phyloP scores from a whole-genome alignment of 2,797 vertebrate species.

The Tenualosa thibaudeaui region DNA sequence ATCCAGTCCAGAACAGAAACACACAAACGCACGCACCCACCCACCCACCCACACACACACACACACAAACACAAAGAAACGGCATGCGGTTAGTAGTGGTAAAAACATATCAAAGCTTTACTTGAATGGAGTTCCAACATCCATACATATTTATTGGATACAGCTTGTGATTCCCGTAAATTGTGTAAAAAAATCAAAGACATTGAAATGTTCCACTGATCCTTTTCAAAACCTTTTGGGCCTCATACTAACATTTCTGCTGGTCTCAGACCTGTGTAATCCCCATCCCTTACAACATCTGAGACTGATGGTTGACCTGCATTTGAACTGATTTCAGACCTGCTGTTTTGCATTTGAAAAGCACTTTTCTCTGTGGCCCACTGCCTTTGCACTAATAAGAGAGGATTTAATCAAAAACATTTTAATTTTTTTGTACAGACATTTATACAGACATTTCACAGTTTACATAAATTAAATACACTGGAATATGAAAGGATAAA shows the following conservation, averaged over 20 bases:
- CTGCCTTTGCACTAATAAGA: neutral
- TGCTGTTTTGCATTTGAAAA: slow-evolving; percentile 4
- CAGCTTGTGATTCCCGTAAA: slow-evolving; percentile 61
- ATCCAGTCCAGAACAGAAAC: neutral
- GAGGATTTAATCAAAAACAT: slow-evolving; percentile 25
- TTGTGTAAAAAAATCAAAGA: slow-evolving; percentile 22
- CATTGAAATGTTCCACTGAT: neutral
- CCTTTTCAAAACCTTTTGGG: neutral
- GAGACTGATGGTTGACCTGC: neutral
- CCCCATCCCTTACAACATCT: neutral
- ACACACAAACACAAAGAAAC: slow-evolving; percentile 25
- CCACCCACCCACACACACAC: neutral
- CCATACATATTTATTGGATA: slow-evolving; percentile 37
- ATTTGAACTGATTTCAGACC: neutral
- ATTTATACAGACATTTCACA: slow-evolving; percentile 65
- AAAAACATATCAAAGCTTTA: slow-evolving; percentile 57
- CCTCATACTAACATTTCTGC: neutral
- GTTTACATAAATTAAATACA: slow-evolving; percentile 76
- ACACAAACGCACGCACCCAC: neutral
- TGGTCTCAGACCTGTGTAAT: neutral
- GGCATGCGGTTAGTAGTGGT: slow-evolving; percentile 77
- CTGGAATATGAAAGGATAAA: slow-evolving; percentile 60
- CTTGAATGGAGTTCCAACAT: slow-evolving; percentile 28
- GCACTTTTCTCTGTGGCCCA: neutral
- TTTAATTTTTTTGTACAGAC: slow-evolving; percentile 59